Conservation (phyloP, 2,888 invertebrate species). For the Plebejus melissa region DNA sequence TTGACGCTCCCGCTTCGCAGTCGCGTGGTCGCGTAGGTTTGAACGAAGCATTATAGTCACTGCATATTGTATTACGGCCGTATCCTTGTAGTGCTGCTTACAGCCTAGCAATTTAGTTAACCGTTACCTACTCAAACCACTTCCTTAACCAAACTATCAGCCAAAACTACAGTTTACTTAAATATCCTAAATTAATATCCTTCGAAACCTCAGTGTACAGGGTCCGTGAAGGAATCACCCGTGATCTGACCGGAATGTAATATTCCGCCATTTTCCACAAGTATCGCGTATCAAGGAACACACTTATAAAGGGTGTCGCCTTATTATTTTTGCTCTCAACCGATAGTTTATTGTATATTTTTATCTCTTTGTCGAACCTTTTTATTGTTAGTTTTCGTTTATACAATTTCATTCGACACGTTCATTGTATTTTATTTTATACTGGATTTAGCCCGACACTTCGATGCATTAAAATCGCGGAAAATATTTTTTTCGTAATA, state of each 20-base stretch:
- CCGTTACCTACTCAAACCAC: too few relatives aligned
- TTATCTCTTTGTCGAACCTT: conserved; percentile 12
- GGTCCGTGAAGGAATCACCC: conserved; percentile 10
- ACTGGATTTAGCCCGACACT: neutral
- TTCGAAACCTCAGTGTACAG: neutral
- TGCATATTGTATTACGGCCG: too few relatives aligned
- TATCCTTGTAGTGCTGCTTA: too few relatives aligned
- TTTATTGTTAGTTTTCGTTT: conserved; percentile 18
- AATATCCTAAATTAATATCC: neutral
- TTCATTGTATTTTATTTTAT: neutral
- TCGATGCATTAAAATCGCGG: neutral
- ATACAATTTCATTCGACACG: neutral
- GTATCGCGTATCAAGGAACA: conserved; percentile 25
- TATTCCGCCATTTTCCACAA: conserved; percentile 23
- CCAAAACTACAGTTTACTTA: neutral
- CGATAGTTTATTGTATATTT: conserved; percentile 18
- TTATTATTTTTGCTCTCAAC: conserved; percentile 19
- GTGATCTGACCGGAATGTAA: conserved; percentile 19
- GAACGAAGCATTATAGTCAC: too few relatives aligned
- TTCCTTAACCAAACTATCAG: too few relatives aligned
- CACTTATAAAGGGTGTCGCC: conserved; percentile 22
- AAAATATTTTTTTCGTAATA: neutral
- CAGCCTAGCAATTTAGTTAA: too few relatives aligned
- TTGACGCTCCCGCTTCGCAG: too few relatives aligned
- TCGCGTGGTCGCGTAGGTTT: too few relatives aligned